These are phyloP conservation scores for Eulemur albifrons DNA, from an alignment of 2,797 vertebrate genomes.

Conservation along the genomic window DNA sequence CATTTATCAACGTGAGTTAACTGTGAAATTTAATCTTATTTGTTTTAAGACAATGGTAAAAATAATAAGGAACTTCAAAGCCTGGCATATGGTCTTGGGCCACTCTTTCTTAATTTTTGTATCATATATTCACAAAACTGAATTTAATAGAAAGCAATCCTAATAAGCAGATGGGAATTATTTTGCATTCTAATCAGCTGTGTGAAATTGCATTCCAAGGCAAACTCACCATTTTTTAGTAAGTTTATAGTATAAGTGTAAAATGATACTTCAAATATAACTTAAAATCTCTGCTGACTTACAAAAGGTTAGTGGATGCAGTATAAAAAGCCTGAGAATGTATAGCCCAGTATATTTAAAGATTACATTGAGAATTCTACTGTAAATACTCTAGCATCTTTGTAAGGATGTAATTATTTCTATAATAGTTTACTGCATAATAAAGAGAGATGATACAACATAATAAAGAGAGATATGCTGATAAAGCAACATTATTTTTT, in stretches of 20 bases:
- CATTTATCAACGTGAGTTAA: constrained; percentile 24
- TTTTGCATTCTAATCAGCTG: neutral
- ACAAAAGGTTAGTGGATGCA: neutral
- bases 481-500: neutral
- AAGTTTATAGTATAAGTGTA: neutral
- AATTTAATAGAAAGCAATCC: constrained; percentile 6
- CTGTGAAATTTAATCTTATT: constrained; percentile 47
- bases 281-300: neutral
- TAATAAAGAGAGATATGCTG: neutral
- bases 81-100: neutral
- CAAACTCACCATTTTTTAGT: neutral
- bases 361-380: neutral
- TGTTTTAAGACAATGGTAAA: constrained; percentile 34
- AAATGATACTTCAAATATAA: neutral
- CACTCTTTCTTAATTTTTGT: neutral
- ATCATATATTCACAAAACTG: neutral
- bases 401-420: neutral
- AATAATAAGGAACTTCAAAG: neutral
- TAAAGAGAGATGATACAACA: neutral
- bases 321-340: neutral
- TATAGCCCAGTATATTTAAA: neutral
- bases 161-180: neutral
- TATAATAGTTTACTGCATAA: neutral
- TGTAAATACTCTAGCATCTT: neutral
- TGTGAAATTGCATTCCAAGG: neutral